Percentiles rank a stretch among this genome's conserved stretches.
phyloP scores from a whole-genome alignment of 2,113 vertebrate species.

The Microtus oregoni region DNA sequence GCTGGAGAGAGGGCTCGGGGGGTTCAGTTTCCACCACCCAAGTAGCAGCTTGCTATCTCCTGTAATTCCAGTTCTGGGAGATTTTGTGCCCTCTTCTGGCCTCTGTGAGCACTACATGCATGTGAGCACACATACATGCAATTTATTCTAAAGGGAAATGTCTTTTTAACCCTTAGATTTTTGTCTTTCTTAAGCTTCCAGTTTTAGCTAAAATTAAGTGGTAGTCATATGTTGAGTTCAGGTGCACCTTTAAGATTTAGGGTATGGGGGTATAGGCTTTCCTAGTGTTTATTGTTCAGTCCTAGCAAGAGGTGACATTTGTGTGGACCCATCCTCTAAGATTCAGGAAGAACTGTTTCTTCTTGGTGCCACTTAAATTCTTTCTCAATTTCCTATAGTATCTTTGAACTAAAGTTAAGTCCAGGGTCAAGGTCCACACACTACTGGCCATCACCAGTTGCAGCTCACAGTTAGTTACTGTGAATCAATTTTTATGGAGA shows the following conservation, averaged over 20 bases:
- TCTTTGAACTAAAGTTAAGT: background rate
- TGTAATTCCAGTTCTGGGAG: background rate
- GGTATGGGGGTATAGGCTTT: background rate
- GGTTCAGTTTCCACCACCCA: background rate
- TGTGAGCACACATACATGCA: background rate
- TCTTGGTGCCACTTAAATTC: background rate
- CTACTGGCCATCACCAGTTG: background rate
- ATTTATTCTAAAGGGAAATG: background rate
- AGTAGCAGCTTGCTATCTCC: background rate
- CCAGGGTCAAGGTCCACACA: fast-evolving
- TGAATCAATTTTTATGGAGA: background rate
- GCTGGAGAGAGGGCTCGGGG: background rate
- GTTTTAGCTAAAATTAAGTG: background rate
- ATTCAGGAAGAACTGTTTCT: background rate
- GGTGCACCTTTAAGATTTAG: background rate
- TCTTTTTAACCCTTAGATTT: background rate
- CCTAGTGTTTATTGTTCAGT: background rate
- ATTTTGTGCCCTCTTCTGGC: background rate
- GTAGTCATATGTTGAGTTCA: fast-evolving
- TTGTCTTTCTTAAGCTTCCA: background rate
- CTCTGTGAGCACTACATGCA: background rate
- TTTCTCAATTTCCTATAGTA: background rate
- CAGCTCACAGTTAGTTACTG: background rate
- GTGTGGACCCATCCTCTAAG: background rate
- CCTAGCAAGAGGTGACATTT: background rate